phyloP scores from a whole-genome alignment of 1,140 invertebrate genomes.

The Pseudomyrmex dendroicus region DNA sequence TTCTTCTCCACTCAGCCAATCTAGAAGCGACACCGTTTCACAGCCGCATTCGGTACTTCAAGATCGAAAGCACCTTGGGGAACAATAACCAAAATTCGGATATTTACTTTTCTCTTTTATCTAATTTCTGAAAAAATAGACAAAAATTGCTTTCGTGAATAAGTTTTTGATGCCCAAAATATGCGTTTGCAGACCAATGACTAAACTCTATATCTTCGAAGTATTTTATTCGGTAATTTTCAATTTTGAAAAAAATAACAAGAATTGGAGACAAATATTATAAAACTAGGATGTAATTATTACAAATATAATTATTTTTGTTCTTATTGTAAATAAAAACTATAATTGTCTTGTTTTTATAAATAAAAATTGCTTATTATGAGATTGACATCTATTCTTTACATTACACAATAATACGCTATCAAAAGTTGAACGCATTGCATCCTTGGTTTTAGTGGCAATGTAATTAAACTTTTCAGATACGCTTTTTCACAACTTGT shows the following conservation, averaged over 20 bases:
- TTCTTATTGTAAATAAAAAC: no score
- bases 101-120: constrained; percentile 61
- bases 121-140: constrained; percentile 60
- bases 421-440: constrained; percentile 1
- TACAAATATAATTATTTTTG: no score
- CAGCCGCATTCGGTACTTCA: constrained; percentile 37
- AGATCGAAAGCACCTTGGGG: constrained; percentile 70
- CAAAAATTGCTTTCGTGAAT: constrained; percentile 13
- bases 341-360: not conserved
- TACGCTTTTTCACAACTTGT: not conserved
- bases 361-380: not conserved
- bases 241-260: not conserved
- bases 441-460: constrained; percentile 1
- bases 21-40: constrained; percentile 28
- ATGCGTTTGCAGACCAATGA: not conserved
- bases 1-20: constrained; percentile 1
- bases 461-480: constrained; percentile 53
- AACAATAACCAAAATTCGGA: constrained; percentile 50
- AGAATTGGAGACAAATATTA: not conserved
- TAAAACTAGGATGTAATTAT: no score
- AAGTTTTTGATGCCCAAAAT: not conserved
- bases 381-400: constrained; percentile 5
- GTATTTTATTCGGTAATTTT: constrained; percentile 35
- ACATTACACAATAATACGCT: not conserved
- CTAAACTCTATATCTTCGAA: not conserved